Base-by-base conservation (phyloP, 2,888 invertebrate species). In the Hesperia comma region DNA sequence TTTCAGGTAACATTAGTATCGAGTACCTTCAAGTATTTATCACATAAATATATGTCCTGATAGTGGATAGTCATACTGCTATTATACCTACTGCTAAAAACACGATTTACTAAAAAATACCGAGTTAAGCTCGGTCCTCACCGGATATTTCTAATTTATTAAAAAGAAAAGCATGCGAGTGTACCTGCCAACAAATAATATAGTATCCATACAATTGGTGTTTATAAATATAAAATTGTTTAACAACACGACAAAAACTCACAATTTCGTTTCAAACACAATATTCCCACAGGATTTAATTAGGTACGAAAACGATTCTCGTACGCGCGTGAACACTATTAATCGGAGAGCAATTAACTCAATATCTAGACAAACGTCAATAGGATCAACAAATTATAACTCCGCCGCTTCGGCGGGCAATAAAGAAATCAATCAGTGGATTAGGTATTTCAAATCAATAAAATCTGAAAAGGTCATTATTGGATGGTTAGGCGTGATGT, bases 401-500 rank as follows among this genome's bases (percentile, higher is more conserved):
- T 72, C 72, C 73, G 82, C 80, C 81, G 81, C 81, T 79, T 82
- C 83, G 81, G 81, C 75, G 75, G 81, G 88, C 91, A 89, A 90
- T 92, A 92, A 92, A 91, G 90, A 90, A 92, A 92, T 92, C 92
- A 92, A 92, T 92, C 91, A 90, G 85, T 77, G 84, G 83, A 90
- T 91, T 91, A 90, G 89, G 85, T 92, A 91, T 92, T 90, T 88
- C 90, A 86, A 92, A 91, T 92, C 91, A 91, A 92, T 92, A 92
- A 92, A 92, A 90, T 87, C 84, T 84, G 83, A 86, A 89, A 90
- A 86, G 81, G 84, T 84, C 78, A 81, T 87, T 86, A 71, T 72
- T 73, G 70, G 82, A 78, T 77, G 74, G 81, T 79, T 75, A 77
- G 75, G 15, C n/a, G n/a, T 8, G 54, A 54, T 81, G 79, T 43